A percentile compares a stretch with the other conserved stretches of the same genome.
Conservation (phyloP, 2,888 invertebrate species). For the Neelides folsomi region DNA sequence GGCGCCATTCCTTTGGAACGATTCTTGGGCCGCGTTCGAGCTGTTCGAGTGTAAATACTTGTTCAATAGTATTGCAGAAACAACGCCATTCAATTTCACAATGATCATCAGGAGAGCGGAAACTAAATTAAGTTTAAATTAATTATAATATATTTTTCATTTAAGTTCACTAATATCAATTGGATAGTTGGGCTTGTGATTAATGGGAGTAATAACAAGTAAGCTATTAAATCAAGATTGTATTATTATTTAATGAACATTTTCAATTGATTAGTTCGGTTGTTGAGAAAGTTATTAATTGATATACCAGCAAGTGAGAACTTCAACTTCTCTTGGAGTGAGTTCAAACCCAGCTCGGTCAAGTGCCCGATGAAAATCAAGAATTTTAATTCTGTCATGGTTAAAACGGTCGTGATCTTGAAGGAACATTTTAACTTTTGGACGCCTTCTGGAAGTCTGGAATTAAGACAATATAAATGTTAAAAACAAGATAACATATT, state of each 20-base stretch:
- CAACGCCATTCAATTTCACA: conserved; percentile 37
- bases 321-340: conserved; percentile 52
- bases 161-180: neutral
- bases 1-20: conserved; percentile 41
- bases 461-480: neutral
- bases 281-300: neutral
- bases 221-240: no score
- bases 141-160: neutral
- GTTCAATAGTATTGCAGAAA: conserved; percentile 55
- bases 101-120: conserved; percentile 27
- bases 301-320: conserved; percentile 57
- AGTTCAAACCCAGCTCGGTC: conserved; percentile 53
- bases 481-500: neutral
- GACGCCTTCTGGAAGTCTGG: conserved; percentile 28
- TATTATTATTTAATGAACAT: no score
- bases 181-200: no score
- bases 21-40: conserved; percentile 55
- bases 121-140: conserved; percentile 13
- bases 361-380: conserved; percentile 57
- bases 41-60: conserved; percentile 52
- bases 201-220: no score
- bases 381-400: conserved; percentile 27
- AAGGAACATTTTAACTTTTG: conserved; percentile 25
- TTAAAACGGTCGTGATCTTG: conserved; percentile 24
- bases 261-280: no score